A percentile compares a stretch with the other conserved stretches of the same genome.
phyloP scores from a whole-genome alignment of 2,888 invertebrate species.

The Homarus gammarus region DNA sequence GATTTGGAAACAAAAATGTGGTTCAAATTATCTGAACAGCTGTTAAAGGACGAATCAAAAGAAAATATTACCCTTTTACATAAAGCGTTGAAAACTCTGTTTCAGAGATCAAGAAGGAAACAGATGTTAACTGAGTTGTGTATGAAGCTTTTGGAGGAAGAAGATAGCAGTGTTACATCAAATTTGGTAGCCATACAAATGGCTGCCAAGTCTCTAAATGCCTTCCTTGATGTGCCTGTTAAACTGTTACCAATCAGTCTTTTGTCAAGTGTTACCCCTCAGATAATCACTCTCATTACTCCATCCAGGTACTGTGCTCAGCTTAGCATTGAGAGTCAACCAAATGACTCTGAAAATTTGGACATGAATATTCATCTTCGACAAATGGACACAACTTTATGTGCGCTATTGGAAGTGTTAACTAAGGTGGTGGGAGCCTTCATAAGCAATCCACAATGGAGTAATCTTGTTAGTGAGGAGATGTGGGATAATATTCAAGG shows the following conservation, averaged over 20 bases:
- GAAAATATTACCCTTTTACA: conserved; percentile 46
- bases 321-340: not conserved
- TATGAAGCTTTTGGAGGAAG: conserved; percentile 50
- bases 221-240: conserved; percentile 60
- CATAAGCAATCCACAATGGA: conserved; percentile 54
- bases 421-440: conserved; percentile 40
- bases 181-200: conserved; percentile 59
- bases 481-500: conserved; percentile 63
- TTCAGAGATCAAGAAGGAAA: conserved; percentile 47
- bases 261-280: conserved; percentile 44
- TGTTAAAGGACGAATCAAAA: conserved; percentile 60
- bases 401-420: conserved; percentile 57
- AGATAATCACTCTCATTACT: conserved; percentile 40
- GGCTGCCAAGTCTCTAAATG: conserved; percentile 42
- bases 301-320: conserved; percentile 46
- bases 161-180: conserved; percentile 6
- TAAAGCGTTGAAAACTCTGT: conserved; percentile 53
- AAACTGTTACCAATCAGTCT: conserved; percentile 42
- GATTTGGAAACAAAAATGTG: conserved; percentile 47
- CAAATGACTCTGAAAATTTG: conserved; percentile 33
- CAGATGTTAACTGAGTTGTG: conserved; percentile 54
- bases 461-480: conserved; percentile 6
- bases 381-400: conserved; percentile 48
- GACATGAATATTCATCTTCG: conserved; percentile 2
- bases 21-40: conserved; percentile 64